A percentile compares a stretch with the other conserved stretches of the same genome.
Evolutionary conservation across 1,140 invertebrate species (phyloP).

Genomic region (Bombus pascuorum): DNA sequence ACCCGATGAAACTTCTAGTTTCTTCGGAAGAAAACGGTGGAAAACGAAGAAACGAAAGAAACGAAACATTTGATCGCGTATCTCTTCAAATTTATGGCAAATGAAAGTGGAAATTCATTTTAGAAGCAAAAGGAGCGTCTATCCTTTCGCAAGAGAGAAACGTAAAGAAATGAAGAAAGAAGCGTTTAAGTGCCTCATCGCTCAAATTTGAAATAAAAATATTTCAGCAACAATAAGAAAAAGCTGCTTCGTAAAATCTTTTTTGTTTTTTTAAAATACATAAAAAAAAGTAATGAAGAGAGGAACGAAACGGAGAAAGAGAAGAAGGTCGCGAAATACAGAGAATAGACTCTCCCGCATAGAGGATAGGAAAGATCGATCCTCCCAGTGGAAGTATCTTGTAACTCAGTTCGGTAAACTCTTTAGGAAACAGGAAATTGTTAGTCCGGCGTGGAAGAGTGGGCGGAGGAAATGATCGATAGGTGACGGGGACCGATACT

Average conservation of each 20-base stretch:
- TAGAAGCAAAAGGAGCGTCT: neutral
- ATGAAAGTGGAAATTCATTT: neutral
- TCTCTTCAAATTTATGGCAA: no score
- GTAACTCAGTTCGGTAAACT: constrained; percentile 80
- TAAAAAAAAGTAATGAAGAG: no score
- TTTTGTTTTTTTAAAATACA: no score
- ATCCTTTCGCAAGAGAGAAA: neutral
- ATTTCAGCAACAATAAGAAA: no score
- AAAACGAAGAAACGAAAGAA: no score
- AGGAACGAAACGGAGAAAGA: neutral
- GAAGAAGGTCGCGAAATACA: neutral
- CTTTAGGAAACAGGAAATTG: constrained; percentile 82
- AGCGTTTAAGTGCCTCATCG: no score
- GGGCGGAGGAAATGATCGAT: constrained; percentile 76
- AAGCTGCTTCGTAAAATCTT: no score
- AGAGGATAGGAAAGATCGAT: constrained; percentile 75
- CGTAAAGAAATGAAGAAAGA: neutral
- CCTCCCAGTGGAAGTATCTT: constrained; percentile 76
- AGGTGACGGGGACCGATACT: constrained; percentile 69
- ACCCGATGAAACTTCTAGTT: no score
- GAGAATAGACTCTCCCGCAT: constrained; percentile 70
- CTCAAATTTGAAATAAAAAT: no score
- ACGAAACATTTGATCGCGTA: no score
- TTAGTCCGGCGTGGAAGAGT: constrained; percentile 74
- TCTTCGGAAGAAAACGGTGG: no score